Evolutionary conservation across 2,797 vertebrate species (phyloP), one percentile per base, ranked within the genome.

Genomic region (Sebastes flavidus): DNA sequence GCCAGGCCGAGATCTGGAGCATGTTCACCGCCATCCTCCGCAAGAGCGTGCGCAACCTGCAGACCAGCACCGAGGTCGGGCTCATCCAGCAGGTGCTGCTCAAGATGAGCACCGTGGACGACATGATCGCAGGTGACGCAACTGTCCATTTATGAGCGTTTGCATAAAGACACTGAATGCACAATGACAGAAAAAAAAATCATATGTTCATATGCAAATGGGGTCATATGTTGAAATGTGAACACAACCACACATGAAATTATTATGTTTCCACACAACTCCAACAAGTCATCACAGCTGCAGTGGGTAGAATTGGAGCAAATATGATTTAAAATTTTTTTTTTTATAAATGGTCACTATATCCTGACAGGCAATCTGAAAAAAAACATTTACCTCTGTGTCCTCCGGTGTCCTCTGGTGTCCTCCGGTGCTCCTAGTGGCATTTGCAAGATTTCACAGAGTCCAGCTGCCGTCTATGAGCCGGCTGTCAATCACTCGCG

Each of bases 1-100:
- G 98, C 94, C 98, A 99, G 93, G 98, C 98, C 1, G 98, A 99
- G 95, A 97, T 99, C 92, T 99, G 98, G 98, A 99, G 98, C 95
- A 99, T 99, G 98, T 99, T 99, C 90, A 99, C 98, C 24, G 98
- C 98, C 86, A 97, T 99, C 92, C 97, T 99, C 32, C 97, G 98
- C 77, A 99, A 99, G 92, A 99, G 98, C 67, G 97, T 99, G 72
- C 97, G 98, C 72, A 99, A 99, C 93, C 96, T 99, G 87, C 98
- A 99, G 95, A 98, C 98, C 89, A 98, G 98, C 96, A 99, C 98
- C 0, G 98, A 99, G 95, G 97, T 99, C 79, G 98, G 98, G 82
- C 97, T 99, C 83, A 99, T 99, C 93, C 98, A 99, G 86, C 97
- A 97, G 94, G 97, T 98, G 68, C 93, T 99, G 87, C 94, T 97